These are phyloP conservation scores for Drosophila flavopinicola DNA, from an alignment of 2,888 invertebrate species.

Conservation along the genomic window DNA sequence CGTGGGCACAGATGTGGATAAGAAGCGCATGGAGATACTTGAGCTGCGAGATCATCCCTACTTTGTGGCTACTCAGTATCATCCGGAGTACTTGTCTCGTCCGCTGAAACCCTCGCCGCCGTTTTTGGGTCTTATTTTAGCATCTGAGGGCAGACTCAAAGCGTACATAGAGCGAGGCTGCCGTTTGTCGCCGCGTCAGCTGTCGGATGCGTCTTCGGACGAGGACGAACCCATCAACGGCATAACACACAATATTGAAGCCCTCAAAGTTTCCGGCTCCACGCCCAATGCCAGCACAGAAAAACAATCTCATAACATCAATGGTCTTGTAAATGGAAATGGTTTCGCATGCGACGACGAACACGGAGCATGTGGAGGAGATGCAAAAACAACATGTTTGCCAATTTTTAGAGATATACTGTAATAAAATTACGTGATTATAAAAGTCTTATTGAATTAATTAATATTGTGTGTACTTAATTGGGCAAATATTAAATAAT, in stretches of 20 bases:
- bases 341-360: constrained; percentile 11
- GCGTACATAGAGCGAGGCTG: constrained; percentile 90
- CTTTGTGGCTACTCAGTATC: constrained; percentile 98
- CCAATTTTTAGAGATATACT: too few species aligned
- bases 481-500: too few species aligned
- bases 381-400: too few species aligned
- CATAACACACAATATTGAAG: constrained; percentile 24
- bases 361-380: constrained; percentile 24
- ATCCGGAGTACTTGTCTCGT: constrained; percentile 98
- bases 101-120: constrained; percentile 97
- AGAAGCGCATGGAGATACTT: constrained; percentile 96
- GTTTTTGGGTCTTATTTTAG: constrained; percentile 96
- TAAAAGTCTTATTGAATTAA: too few species aligned
- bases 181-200: constrained; percentile 89
- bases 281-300: constrained; percentile 3
- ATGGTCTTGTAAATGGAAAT: constrained; percentile 25
- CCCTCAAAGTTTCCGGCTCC: constrained; percentile 18
- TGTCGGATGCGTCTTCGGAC: constrained; percentile 90
- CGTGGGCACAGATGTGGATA: constrained; percentile 93
- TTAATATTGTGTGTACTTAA: too few species aligned
- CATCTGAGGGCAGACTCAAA: constrained; percentile 92
- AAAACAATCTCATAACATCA: constrained; percentile 1
- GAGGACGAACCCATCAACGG: constrained; percentile 74
- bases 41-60: constrained; percentile 94
- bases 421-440: too few species aligned